These are phyloP conservation scores for Agapornis roseicollis DNA, from an alignment of 2,113 vertebrate species.

Conservation along the genomic window DNA sequence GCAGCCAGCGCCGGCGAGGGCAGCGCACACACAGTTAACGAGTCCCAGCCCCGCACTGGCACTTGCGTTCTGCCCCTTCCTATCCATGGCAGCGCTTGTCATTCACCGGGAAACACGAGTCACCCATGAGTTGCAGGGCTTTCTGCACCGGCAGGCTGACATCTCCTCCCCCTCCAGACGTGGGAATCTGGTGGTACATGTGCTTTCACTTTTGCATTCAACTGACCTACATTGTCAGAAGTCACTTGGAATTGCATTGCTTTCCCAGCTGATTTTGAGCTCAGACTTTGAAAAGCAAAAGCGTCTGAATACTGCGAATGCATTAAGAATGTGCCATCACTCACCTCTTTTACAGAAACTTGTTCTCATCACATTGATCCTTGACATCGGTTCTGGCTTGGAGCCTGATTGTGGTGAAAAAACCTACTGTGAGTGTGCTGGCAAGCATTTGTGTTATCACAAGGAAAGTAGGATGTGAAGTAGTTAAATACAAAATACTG, in stretches of 20 bases:
- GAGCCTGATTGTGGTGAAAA: neutral
- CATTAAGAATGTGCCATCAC: neutral
- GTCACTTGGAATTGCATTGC: neutral
- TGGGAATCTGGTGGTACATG: conserved; percentile 18
- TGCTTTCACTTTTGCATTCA: conserved; percentile 65
- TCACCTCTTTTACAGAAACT: neutral
- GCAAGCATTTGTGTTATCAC: neutral
- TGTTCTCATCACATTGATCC: neutral
- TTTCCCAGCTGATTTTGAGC: conserved; percentile 20
- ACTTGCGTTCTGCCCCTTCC: rapidly evolving
- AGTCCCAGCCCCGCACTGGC: neutral
- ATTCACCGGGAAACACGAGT: neutral
- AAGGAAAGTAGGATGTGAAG: neutral
- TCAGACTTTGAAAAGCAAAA: neutral
- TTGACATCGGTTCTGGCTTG: neutral
- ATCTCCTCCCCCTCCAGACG: neutral
- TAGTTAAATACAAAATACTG: neutral
- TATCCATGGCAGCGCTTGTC: neutral
- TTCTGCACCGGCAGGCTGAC: neutral
- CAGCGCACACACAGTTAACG: rapidly evolving
- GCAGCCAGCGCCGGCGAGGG: neutral
- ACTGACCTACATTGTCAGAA: neutral
- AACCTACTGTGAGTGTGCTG: neutral
- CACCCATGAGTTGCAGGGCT: neutral
- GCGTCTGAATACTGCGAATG: neutral